Conservation (phyloP, 2,113 vertebrate genomes). For the Eidolon helvum region DNA sequence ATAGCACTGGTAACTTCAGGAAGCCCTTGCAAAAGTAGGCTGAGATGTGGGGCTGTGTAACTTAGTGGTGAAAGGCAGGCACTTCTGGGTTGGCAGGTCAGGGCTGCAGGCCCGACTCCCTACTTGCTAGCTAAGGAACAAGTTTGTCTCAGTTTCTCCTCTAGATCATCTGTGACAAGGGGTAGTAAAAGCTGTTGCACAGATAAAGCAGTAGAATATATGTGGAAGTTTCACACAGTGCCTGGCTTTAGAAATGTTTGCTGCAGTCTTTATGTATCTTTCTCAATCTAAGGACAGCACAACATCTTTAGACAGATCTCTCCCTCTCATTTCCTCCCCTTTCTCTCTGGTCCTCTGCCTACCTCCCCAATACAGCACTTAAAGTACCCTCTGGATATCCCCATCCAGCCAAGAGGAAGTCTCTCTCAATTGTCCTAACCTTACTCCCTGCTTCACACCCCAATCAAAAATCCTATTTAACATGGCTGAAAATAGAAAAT, state of each 20-base stretch:
- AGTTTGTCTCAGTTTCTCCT: not conserved
- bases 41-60: not conserved
- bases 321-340: not conserved
- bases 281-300: not conserved
- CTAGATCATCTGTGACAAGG: not conserved
- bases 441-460: not conserved
- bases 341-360: not conserved
- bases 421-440: not conserved
- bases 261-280: not conserved
- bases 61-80: not conserved
- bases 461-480: not conserved
- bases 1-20: not conserved
- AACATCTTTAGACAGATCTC: not conserved
- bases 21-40: not conserved
- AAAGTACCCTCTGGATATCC: not conserved
- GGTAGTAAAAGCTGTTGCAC: not conserved
- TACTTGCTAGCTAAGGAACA: not conserved
- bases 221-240: accelerated
- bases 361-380: not conserved
- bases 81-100: accelerated
- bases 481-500: not conserved
- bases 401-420: not conserved
- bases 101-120: not conserved
- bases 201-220: not conserved
- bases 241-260: not conserved